These are phyloP conservation scores for Cossypha caffra DNA, from an alignment of 2,797 vertebrate species.

Conservation along the genomic window DNA sequence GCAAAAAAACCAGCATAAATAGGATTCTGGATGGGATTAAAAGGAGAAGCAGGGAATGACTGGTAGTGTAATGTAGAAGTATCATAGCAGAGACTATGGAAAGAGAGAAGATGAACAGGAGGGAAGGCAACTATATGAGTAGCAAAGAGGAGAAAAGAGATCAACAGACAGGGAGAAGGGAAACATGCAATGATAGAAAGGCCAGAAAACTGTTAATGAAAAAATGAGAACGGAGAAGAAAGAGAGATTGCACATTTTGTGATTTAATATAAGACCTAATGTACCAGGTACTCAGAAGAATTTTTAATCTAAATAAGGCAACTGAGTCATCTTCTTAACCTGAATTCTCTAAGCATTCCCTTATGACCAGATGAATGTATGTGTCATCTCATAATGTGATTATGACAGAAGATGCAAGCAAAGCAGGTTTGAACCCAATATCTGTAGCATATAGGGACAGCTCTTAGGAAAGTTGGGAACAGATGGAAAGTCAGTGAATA, in stretches of 20 bases:
- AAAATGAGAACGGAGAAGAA: neutral
- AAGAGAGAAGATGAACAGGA: neutral
- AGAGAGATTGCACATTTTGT: neutral
- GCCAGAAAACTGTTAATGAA: neutral
- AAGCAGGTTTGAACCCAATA: neutral
- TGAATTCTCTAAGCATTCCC: neutral
- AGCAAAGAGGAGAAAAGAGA: neutral
- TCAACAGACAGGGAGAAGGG: neutral
- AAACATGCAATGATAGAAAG: neutral
- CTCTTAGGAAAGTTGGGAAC: neutral
- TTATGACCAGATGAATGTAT: neutral
- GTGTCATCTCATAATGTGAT: neutral
- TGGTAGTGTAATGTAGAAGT: neutral
- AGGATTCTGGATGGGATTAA: neutral
- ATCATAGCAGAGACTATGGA: neutral
- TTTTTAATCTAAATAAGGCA: constrained; percentile 4
- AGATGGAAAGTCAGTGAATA: neutral
- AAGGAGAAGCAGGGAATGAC: neutral
- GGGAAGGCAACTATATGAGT: neutral
- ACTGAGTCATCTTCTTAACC: constrained; percentile 12
- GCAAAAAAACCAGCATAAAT: neutral
- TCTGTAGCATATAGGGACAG: neutral
- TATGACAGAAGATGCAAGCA: neutral
- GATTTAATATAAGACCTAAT: neutral
- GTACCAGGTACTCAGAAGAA: neutral